A percentile compares a stretch with the other conserved stretches of the same genome.
These are phyloP conservation scores for Corythaeola cristata DNA, from an alignment of 2,113 vertebrate species.

Conservation along the genomic window DNA sequence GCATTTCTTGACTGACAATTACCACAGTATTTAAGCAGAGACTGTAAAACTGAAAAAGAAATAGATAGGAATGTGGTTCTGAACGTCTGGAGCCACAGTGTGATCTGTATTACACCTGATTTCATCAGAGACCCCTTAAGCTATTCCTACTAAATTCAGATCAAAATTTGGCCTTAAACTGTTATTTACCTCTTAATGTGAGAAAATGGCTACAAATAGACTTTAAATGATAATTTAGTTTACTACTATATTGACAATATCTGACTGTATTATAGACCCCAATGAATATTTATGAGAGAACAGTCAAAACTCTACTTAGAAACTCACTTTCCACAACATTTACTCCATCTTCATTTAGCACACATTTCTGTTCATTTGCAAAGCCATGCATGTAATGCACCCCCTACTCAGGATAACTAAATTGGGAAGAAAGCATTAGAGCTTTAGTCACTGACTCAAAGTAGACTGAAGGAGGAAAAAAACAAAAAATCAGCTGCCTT, in stretches of 20 bases:
- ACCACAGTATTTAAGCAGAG: neutral
- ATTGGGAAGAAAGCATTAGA: neutral
- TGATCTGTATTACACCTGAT: neutral
- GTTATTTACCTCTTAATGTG: neutral
- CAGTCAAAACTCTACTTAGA: neutral
- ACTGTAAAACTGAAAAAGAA: constrained; percentile 9
- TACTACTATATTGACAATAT: neutral
- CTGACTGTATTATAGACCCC: neutral
- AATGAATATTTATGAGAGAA: neutral
- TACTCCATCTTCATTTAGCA: neutral
- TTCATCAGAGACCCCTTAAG: neutral
- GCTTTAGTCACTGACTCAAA: neutral
- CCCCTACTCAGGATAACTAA: neutral
- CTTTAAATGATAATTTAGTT: neutral
- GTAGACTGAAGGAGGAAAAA: neutral
- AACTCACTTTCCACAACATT: neutral
- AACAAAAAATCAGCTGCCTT: neutral
- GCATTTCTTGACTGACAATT: constrained; percentile 16
- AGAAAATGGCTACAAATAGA: neutral
- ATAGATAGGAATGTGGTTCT: neutral
- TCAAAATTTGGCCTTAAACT: neutral
- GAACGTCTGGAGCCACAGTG: neutral
- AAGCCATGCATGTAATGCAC: neutral
- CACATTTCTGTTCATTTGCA: neutral
- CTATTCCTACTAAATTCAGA: neutral